A percentile compares a stretch with the other conserved stretches of the same genome.
These are phyloP conservation scores for Andrena chrysosceles DNA, from an alignment of 2,888 invertebrate species.

Conservation along the genomic window DNA sequence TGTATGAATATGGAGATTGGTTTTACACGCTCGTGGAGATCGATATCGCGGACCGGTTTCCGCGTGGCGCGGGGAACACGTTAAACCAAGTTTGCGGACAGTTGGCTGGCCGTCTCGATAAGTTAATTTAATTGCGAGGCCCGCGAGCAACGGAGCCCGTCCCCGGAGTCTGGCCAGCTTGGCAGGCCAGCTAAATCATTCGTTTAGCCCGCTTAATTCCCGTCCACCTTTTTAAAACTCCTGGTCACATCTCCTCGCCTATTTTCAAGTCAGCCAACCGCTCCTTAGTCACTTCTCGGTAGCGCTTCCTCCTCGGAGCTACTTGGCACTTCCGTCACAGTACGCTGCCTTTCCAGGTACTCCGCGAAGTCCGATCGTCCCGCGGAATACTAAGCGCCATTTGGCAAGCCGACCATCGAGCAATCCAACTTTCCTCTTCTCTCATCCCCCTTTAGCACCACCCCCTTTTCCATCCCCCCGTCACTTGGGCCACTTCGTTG, in stretches of 20 bases:
- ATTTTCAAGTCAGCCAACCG: constrained; percentile 54
- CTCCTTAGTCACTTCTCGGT: constrained; percentile 46
- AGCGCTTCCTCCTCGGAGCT: constrained; percentile 47
- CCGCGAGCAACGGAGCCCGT: constrained; percentile 11
- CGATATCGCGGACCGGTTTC: constrained; percentile 47
- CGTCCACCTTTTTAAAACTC: constrained; percentile 40
- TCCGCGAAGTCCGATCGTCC: constrained; percentile 74
- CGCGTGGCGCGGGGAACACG: constrained; percentile 38
- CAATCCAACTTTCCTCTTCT: constrained; percentile 56
- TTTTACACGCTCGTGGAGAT: constrained; percentile 37
- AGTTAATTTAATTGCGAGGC: constrained; percentile 56
- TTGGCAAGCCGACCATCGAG: constrained; percentile 76
- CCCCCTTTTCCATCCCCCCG: not conserved
- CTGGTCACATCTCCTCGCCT: constrained; percentile 60
- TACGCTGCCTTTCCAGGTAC: constrained; percentile 76
- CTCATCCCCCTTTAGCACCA: not conserved
- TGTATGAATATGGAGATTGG: constrained; percentile 53
- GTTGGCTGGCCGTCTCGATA: constrained; percentile 22
- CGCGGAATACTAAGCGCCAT: constrained; percentile 81
- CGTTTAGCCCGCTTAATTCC: constrained; percentile 60
- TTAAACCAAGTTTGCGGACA: constrained; percentile 54
- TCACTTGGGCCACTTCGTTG: not conserved
- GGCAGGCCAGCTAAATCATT: constrained; percentile 56
- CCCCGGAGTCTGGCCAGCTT: not conserved
- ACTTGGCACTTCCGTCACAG: constrained; percentile 80